Conservation (phyloP, 2,113 vertebrate species). For the Crocuta crocuta region DNA sequence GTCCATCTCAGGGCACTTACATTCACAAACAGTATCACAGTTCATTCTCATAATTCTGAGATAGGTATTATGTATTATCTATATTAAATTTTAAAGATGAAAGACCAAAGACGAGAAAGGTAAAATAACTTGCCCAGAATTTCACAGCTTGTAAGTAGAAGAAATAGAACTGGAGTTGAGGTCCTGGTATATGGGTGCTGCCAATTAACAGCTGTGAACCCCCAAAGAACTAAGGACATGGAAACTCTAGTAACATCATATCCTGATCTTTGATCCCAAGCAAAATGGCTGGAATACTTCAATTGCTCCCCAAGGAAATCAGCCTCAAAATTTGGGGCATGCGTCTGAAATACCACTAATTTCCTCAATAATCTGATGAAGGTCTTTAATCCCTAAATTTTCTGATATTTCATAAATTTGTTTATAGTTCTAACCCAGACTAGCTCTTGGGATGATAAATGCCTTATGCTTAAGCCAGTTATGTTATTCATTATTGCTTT, state of each 20-base stretch:
- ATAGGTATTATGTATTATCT: not conserved
- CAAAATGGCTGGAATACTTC: not conserved
- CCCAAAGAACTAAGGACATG: not conserved
- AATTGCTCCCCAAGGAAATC: not conserved
- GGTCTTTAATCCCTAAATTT: not conserved
- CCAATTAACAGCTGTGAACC: not conserved
- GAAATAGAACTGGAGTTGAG: conserved; percentile 23
- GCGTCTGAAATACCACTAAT: not conserved
- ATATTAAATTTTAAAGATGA: not conserved
- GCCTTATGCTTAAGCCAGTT: not conserved
- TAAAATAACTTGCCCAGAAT: not conserved
- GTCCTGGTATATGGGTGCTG: not conserved
- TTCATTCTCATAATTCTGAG: not conserved
- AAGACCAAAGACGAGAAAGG: not conserved
- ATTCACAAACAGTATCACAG: not conserved
- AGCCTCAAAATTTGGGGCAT: not conserved
- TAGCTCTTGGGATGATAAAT: not conserved
- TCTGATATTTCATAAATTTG: not conserved
- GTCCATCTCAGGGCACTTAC: not conserved
- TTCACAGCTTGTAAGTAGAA: not conserved
- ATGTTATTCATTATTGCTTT: not conserved
- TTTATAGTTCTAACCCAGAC: not conserved
- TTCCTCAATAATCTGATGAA: not conserved
- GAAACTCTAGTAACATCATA: not conserved
- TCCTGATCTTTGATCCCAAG: not conserved